Base-by-base conservation (phyloP, 2,113 vertebrate genomes). In the Gymnocephalus cernua region DNA sequence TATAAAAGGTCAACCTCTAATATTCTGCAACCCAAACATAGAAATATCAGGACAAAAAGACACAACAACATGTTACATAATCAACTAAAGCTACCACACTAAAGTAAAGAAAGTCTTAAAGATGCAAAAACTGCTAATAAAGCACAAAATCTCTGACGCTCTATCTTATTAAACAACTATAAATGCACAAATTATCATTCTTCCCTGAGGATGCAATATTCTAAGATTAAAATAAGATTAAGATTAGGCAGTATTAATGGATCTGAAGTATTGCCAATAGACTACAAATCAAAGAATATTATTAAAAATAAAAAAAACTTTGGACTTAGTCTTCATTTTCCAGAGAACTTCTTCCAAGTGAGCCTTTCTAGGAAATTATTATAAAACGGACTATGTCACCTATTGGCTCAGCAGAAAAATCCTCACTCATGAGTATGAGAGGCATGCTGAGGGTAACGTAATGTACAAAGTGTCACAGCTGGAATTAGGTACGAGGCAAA, bases 401-500 rank as follows among this genome's bases (percentile, higher is more conserved):
- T 21, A 0, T 32, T 23, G 29, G 25, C 70, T 50, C 41, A n/a
- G 9, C 23, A 15, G 38, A 32, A 59, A 25, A 56, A 3, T 25
- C 9, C 51, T 47, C 11, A 18, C 23, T 27, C 3, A 4, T 19
- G 56, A 29, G n/a, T 27, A n/a, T 5, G 14, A 23, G 27, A 9
- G 2, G 32, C 14, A 25, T 0, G 35, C n/a, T 32, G n/a, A 44
- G 19, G 6, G 4, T 25, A 51, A 58, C 19, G 38, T 25, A 29
- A 58, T 25, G 51, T 47, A 50, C 25, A 50, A 38, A 15, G 0
- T 7, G 15, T 27, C 62, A 29, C 58, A 44, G 73, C 23, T 15
- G 32, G 63, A 78, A 41, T 19, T 14, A 35, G 58, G 68, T 80
- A 51, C 15, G 54, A 57, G 54, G 23, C 23, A 54, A 35, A 66